Conservation (phyloP, 2,113 vertebrate species). For the Centropus unirufus region DNA sequence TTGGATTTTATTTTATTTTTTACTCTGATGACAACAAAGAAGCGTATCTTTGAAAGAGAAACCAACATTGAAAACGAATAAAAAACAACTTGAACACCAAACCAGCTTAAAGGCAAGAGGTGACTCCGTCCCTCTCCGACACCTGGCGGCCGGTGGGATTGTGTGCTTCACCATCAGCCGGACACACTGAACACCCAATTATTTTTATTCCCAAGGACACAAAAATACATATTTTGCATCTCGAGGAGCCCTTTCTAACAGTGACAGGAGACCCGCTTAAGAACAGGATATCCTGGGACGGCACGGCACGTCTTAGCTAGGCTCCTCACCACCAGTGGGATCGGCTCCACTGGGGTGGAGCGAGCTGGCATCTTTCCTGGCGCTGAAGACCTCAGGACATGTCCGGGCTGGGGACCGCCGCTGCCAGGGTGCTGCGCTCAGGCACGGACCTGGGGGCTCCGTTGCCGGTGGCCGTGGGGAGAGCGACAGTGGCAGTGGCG, state of each 20-base stretch:
- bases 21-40: slow-evolving; percentile 30
- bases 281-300: fast-evolving
- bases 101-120: slow-evolving; percentile 40
- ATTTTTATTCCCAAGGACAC: slow-evolving; percentile 33
- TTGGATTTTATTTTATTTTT: slow-evolving; percentile 71
- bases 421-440: not conserved
- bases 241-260: not conserved
- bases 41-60: slow-evolving; percentile 22
- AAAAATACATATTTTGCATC: slow-evolving; percentile 3
- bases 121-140: not conserved
- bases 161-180: not conserved
- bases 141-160: not conserved
- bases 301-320: fast-evolving
- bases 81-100: not conserved
- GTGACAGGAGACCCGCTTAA: fast-evolving
- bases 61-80: not conserved
- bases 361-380: not conserved
- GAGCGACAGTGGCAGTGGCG: fast-evolving
- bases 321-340: not conserved
- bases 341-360: not conserved
- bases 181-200: not conserved
- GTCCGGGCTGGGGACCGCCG: not conserved
- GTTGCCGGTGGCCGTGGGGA: not conserved
- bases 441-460: not conserved
- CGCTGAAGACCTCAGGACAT: slow-evolving; percentile 52